These are phyloP conservation scores for Nasonovia ribisnigri DNA, from an alignment of 2,888 invertebrate genomes.

Conservation along the genomic window DNA sequence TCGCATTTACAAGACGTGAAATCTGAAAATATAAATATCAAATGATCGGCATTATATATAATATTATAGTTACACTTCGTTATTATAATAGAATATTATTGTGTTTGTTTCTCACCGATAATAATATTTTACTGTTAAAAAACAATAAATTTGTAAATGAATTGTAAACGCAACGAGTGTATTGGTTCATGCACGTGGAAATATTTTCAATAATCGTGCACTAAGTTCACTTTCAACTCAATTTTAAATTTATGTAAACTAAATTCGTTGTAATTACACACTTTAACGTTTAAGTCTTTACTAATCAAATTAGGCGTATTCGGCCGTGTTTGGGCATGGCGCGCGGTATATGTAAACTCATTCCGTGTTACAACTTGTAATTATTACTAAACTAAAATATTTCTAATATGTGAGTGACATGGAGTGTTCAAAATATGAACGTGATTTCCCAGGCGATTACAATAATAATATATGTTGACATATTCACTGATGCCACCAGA, in stretches of 20 bases:
- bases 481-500: not conserved
- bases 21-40: not conserved
- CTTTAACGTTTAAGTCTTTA: constrained; percentile 5
- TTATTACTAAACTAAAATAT: not conserved
- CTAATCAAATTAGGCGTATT: not conserved
- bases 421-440: not conserved
- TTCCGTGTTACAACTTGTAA: not conserved
- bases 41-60: not conserved
- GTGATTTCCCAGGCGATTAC: not conserved
- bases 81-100: not conserved
- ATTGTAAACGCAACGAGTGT: not conserved
- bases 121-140: not conserved
- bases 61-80: not conserved
- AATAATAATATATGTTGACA: not conserved
- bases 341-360: not conserved
- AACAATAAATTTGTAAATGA: not conserved
- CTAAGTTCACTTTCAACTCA: not conserved
- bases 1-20: not conserved
- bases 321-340: not conserved
- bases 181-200: not conserved
- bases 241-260: constrained; percentile 5
- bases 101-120: not conserved
- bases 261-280: not conserved
- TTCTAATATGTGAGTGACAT: not conserved
- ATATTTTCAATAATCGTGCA: not conserved